Evolutionary conservation across 2,797 vertebrate species (phyloP).

Genomic region (Phoxinus dragarum): DNA sequence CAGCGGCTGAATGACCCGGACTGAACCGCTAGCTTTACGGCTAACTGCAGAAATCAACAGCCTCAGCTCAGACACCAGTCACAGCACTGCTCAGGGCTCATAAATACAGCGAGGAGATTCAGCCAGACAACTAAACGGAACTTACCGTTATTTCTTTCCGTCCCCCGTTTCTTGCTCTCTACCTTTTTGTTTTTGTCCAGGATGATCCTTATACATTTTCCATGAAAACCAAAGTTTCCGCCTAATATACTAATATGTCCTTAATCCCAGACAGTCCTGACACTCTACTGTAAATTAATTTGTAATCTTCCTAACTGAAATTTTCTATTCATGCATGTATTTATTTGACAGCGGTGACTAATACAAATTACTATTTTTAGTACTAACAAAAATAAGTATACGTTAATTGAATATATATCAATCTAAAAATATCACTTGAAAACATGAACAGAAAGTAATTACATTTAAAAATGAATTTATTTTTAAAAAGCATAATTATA

Average conservation of each 20-base stretch:
- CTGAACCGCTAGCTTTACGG: conserved; percentile 33
- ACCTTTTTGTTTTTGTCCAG: not conserved
- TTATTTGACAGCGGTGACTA: not conserved
- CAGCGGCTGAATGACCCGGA: conserved; percentile 34
- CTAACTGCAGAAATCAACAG: conserved; percentile 34
- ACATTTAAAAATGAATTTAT: too few relatives aligned
- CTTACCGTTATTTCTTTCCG: not conserved
- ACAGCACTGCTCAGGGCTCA: not conserved
- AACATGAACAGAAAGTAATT: too few relatives aligned
- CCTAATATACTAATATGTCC: not conserved
- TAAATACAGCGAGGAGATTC: not conserved
- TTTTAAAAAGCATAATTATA: too few relatives aligned
- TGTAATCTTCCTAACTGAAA: not conserved
- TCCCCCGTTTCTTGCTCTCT: not conserved
- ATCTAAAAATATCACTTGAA: too few relatives aligned
- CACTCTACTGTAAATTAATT: not conserved
- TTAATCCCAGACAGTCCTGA: too few relatives aligned
- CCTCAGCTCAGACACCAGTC: not conserved
- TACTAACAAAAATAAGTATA: not conserved
- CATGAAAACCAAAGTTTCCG: not conserved
- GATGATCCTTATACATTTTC: not conserved
- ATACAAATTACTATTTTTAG: not conserved
- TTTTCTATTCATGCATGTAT: not conserved
- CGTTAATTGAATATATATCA: too few relatives aligned
- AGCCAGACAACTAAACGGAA: not conserved